Evolutionary conservation across 2,888 invertebrate genomes (phyloP).

Genomic region (Cremastinae sp.): DNA sequence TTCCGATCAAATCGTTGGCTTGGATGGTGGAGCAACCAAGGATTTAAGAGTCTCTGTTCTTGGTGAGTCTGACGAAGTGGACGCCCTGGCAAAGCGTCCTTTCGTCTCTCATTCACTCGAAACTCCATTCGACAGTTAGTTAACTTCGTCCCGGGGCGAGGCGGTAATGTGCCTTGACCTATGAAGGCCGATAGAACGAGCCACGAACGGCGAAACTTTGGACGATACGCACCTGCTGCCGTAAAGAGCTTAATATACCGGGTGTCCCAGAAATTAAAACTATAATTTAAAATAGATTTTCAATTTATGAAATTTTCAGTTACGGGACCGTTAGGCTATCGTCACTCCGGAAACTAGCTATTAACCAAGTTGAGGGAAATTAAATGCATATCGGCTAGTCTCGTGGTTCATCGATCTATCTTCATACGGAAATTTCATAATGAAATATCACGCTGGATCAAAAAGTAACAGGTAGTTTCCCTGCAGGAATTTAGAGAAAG

Average conservation of each 20-base stretch:
- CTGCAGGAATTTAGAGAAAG: no score
- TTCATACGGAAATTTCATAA: no score
- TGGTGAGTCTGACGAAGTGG: no score
- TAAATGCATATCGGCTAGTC: background rate
- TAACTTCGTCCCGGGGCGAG: conserved; percentile 48
- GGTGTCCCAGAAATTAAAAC: background rate
- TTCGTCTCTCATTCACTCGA: conserved; percentile 16
- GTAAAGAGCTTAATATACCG: conserved; percentile 32
- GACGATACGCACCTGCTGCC: conserved; percentile 54
- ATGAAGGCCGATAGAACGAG: conserved; percentile 61
- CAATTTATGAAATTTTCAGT: no score
- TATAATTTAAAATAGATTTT: no score
- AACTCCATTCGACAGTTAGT: conserved; percentile 48
- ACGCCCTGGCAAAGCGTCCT: background rate
- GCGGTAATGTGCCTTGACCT: conserved; percentile 60
- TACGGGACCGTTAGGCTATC: no score
- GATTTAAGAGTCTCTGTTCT: background rate
- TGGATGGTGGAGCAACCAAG: background rate
- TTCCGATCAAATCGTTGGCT: conserved; percentile 1
- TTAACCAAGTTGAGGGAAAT: no score
- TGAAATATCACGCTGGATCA: no score
- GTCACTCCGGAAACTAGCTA: no score
- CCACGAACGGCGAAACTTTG: conserved; percentile 58
- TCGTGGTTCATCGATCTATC: background rate
- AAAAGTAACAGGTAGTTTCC: no score